These are phyloP conservation scores for Sylvia borin DNA, from an alignment of 2,797 vertebrate species.

Conservation along the genomic window DNA sequence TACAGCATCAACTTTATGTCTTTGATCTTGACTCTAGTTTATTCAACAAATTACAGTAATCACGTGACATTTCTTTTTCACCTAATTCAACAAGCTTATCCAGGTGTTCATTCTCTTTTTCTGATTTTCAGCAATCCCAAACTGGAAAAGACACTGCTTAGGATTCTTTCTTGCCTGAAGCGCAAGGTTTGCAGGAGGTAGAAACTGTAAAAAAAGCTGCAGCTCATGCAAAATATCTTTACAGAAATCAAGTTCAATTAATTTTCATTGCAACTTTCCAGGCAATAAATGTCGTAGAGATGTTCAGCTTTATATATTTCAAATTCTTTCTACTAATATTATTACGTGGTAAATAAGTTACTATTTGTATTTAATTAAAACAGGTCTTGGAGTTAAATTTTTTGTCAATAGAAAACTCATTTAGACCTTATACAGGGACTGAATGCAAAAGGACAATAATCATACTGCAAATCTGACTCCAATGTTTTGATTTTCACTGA, in stretches of 20 bases:
- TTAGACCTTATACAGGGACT: background rate
- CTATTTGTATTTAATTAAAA: background rate
- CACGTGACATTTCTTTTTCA: fast-evolving
- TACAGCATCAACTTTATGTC: background rate
- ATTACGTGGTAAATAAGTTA: background rate
- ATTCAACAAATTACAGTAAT: fast-evolving
- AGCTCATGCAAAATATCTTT: background rate
- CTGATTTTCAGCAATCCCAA: constrained; percentile 20
- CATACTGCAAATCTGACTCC: too few relatives aligned
- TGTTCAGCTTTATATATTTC: background rate
- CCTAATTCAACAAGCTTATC: background rate
- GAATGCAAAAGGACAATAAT: background rate
- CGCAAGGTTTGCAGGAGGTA: background rate
- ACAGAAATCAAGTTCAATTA: too few relatives aligned
- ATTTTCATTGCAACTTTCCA: background rate
- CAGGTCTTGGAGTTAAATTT: background rate
- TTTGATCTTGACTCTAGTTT: background rate
- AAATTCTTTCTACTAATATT: background rate
- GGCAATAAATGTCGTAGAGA: fast-evolving
- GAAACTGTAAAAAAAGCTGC: background rate
- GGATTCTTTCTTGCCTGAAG: background rate
- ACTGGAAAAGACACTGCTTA: background rate
- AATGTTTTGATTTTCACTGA: too few relatives aligned
- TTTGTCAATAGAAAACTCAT: background rate
- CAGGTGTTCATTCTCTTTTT: background rate